A percentile compares a stretch with the other conserved stretches of the same genome.
Conservation (phyloP, 2,113 vertebrate species). For the Saiga tatarica region DNA sequence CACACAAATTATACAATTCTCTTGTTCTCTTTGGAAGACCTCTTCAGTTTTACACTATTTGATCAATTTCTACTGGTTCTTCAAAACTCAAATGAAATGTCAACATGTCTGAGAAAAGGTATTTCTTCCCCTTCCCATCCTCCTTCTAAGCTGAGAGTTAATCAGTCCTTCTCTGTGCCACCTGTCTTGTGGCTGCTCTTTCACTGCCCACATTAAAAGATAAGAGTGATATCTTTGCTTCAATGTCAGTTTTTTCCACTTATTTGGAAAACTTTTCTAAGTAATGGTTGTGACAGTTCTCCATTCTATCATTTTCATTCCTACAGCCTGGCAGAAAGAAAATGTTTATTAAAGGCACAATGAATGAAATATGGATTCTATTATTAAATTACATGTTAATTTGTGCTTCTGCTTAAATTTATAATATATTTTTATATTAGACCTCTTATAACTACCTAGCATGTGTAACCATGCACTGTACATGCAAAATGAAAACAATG, state of each 20-base stretch:
- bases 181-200: neutral
- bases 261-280: neutral
- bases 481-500: neutral
- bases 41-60: neutral
- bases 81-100: neutral
- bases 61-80: neutral
- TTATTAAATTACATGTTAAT: neutral
- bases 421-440: neutral
- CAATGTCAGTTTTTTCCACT: neutral
- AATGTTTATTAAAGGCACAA: neutral
- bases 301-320: neutral
- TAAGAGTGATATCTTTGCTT: neutral
- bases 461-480: fast-evolving
- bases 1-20: neutral
- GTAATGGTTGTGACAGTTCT: neutral
- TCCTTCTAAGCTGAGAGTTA: neutral
- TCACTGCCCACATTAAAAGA: neutral
- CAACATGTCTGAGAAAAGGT: neutral
- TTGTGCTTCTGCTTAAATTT: neutral
- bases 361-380: neutral
- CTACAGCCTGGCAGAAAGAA: neutral
- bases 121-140: neutral
- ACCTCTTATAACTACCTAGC: neutral
- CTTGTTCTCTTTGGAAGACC: neutral
- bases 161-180: neutral